phyloP scores from a whole-genome alignment of 2,113 vertebrate genomes.

The Chauna torquata region DNA sequence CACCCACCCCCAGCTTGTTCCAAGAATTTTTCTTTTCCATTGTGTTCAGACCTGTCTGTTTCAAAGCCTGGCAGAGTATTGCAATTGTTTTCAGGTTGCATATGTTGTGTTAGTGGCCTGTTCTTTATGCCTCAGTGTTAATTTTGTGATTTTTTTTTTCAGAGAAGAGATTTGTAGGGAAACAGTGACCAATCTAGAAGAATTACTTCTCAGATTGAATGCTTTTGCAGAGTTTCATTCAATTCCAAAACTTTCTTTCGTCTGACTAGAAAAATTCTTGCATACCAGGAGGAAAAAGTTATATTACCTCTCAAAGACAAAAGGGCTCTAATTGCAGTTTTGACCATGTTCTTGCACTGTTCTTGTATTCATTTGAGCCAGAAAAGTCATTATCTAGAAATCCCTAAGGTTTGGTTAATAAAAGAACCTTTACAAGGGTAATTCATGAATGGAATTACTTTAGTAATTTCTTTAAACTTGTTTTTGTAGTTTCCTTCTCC shows the following conservation, averaged over 20 bases:
- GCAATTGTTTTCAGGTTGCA: neutral
- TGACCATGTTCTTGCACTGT: neutral
- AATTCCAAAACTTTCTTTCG: neutral
- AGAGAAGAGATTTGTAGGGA: neutral
- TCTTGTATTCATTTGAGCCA: neutral
- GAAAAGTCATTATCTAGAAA: neutral
- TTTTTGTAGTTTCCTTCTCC: neutral
- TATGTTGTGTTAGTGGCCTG: neutral
- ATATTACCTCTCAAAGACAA: neutral
- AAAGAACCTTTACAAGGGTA: neutral
- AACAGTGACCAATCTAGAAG: neutral
- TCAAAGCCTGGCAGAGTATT: neutral
- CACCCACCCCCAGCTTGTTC: neutral
- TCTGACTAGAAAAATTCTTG: neutral
- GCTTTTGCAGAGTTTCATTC: neutral
- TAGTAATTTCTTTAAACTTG: neutral
- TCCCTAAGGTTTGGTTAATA: neutral
- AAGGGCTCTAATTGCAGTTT: neutral
- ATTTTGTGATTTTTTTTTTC: neutral
- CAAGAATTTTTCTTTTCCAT: neutral
- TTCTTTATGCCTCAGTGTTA: accelerated
- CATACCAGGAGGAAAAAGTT: neutral
- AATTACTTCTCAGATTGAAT: neutral
- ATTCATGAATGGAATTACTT: neutral
- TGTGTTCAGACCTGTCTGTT: neutral